phyloP scores from a whole-genome alignment of 2,113 vertebrate genomes.

The Benitochromis conjunctus region DNA sequence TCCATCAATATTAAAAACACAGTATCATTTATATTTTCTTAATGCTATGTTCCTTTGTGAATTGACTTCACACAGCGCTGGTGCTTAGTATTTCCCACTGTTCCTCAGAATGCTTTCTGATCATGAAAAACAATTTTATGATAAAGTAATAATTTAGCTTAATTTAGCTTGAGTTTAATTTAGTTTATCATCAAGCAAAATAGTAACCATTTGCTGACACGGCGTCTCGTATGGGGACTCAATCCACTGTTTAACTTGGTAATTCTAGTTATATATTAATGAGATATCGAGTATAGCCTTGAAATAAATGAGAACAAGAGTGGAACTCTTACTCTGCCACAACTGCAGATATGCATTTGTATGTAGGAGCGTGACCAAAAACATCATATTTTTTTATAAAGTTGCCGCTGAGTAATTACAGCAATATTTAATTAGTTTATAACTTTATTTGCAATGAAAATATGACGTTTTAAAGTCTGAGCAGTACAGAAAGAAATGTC shows the following conservation, averaged over 20 bases:
- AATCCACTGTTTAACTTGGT: neutral
- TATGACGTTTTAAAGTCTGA: neutral
- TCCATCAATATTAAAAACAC: neutral
- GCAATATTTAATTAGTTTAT: neutral
- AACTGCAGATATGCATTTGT: neutral
- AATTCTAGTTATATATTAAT: neutral
- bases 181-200: accelerated
- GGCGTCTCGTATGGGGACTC: neutral
- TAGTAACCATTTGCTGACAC: neutral
- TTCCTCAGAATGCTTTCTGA: neutral
- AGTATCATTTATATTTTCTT: neutral
- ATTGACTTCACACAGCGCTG: neutral
- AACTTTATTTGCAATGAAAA: neutral
- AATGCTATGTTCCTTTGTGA: neutral
- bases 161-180: neutral
- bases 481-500: neutral
- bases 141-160: neutral
- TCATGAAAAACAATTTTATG: neutral
- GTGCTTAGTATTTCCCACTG: neutral
- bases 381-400: accelerated
- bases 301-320: neutral
- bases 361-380: neutral
- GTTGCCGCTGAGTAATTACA: neutral
- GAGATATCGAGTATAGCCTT: accelerated
- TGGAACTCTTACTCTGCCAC: neutral